Evolutionary conservation across 2,888 invertebrate genomes (phyloP).

Genomic region (Ypsolopha sequella): DNA sequence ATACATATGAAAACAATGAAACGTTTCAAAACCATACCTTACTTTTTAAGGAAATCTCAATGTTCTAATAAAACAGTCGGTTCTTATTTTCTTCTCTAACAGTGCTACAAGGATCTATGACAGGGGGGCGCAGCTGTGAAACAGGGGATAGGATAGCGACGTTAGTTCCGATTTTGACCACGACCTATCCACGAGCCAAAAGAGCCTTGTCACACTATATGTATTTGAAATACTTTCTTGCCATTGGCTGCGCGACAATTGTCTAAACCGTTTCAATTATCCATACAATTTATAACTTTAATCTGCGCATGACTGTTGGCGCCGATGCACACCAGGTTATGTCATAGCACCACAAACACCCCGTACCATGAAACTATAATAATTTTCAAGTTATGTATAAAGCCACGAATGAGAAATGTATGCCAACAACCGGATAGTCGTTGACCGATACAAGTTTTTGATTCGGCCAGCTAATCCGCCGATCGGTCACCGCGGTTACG

Average conservation of each 20-base stretch:
- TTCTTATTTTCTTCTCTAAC: no score
- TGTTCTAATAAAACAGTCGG: no score
- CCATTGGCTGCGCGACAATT: slow-evolving; percentile 39
- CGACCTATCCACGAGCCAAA: no score
- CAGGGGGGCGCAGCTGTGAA: no score
- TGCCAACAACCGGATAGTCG: slow-evolving; percentile 8
- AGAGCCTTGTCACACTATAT: no score
- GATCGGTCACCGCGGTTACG: neutral
- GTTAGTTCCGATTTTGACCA: no score
- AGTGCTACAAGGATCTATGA: no score
- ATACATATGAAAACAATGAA: no score
- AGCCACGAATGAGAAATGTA: neutral
- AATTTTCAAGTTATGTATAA: neutral
- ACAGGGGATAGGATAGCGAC: no score
- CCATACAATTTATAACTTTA: slow-evolving; percentile 37
- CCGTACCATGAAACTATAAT: slow-evolving; percentile 5
- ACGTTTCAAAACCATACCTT: no score
- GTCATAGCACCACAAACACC: slow-evolving; percentile 9
- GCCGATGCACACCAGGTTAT: slow-evolving; percentile 27
- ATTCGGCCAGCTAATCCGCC: neutral
- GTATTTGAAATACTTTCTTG: slow-evolving; percentile 14
- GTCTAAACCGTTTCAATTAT: slow-evolving; percentile 52
- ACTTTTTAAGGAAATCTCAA: no score
- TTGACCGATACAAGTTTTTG: neutral
- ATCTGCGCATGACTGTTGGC: slow-evolving; percentile 39